Conservation (phyloP, 30 jellyfish, hydroid and myxozoan genomes). For the Aurelia sp. region DNA sequence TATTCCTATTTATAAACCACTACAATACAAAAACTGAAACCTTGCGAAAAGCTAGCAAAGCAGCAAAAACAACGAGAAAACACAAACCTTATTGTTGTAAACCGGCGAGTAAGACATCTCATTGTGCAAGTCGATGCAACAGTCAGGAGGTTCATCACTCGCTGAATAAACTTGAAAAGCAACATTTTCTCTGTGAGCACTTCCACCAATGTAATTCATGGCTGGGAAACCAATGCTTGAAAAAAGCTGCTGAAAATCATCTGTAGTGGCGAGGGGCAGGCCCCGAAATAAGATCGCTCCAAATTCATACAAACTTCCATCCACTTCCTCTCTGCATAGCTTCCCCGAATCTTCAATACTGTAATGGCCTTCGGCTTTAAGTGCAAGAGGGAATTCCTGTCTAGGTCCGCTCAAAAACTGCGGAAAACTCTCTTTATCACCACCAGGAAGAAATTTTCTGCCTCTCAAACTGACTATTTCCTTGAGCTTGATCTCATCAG, state of each 20-base stretch:
- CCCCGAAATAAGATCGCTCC: conserved; percentile 80
- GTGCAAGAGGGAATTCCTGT: conserved; percentile 49
- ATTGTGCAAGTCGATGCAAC: conserved; percentile 87
- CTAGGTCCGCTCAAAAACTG: conserved; percentile 54
- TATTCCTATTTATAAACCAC: too few species aligned
- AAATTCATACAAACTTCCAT: conserved; percentile 23
- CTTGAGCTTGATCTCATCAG: conserved; percentile 8
- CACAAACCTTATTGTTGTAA: conserved; percentile 71
- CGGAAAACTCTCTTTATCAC: conserved; percentile 57
- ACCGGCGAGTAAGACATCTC: conserved; percentile 85
- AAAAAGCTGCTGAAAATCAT: conserved; percentile 60
- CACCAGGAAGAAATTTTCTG: conserved; percentile 73
- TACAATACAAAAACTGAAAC: too few species aligned
- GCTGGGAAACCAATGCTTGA: conserved; percentile 50
- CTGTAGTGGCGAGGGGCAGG: conserved; percentile 65
- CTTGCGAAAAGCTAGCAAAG: background rate
- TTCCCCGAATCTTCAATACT: conserved; percentile 53
- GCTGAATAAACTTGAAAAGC: conserved; percentile 76
- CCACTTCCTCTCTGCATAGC: conserved; percentile 52
- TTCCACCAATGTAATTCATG: conserved; percentile 81
- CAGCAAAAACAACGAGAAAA: background rate
- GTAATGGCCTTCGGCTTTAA: conserved; percentile 35
- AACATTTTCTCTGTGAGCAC: conserved; percentile 69
- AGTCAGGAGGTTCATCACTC: conserved; percentile 91
- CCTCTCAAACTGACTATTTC: conserved; percentile 34